phyloP scores from a whole-genome alignment of 2,888 invertebrate genomes.

The Acronicta aceris region DNA sequence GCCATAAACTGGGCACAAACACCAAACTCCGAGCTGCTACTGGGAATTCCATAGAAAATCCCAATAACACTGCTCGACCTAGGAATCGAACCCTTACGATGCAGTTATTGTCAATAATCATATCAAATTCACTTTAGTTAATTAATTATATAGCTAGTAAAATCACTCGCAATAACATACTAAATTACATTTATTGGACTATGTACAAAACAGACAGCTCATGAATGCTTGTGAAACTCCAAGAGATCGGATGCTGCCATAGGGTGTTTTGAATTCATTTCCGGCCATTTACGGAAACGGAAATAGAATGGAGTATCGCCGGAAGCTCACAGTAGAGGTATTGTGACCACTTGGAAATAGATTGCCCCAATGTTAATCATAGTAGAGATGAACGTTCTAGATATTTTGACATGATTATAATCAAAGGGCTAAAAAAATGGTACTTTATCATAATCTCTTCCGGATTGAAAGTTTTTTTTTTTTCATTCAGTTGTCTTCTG shows the following conservation, averaged over 20 bases:
- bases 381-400: slow-evolving; percentile 12
- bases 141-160: no score
- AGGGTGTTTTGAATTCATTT: slow-evolving; percentile 86
- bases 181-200: slow-evolving; percentile 7
- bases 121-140: no score
- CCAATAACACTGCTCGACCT: no score
- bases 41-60: no score
- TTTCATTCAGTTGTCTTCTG: no score
- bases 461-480: no score
- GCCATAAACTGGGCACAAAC: no score
- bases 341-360: slow-evolving; percentile 64
- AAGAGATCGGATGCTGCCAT: slow-evolving; percentile 75
- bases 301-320: slow-evolving; percentile 77
- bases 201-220: slow-evolving; percentile 11
- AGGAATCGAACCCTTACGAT: no score
- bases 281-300: slow-evolving; percentile 79
- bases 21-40: no score
- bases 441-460: no score
- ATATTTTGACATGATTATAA: neutral
- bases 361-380: slow-evolving; percentile 46
- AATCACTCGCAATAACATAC: neutral
- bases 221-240: slow-evolving; percentile 46
- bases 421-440: no score
- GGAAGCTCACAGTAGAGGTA: slow-evolving; percentile 74
- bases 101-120: no score